phyloP scores from a whole-genome alignment of 1,140 invertebrate species.

The Leptopilina boulardi region DNA sequence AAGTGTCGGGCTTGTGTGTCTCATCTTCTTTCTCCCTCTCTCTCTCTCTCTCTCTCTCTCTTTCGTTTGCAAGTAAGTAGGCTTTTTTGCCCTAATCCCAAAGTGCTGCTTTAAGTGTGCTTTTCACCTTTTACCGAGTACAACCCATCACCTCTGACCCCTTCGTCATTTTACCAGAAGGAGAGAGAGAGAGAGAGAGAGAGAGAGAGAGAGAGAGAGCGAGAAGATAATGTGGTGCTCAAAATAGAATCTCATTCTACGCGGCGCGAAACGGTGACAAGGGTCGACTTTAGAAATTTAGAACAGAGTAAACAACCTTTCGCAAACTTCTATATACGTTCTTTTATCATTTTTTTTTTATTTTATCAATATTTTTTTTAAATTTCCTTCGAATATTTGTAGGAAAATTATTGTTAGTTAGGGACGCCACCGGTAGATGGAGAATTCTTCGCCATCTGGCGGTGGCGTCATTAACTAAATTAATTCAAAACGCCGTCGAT shows the following conservation, averaged over 20 bases:
- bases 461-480: background rate
- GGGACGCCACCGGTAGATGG: too few species aligned
- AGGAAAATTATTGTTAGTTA: background rate
- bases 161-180: conserved; percentile 8
- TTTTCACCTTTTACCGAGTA: conserved; percentile 3
- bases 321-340: background rate
- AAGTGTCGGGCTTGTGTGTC: conserved; percentile 51
- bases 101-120: background rate
- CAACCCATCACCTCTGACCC: background rate
- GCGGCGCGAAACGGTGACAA: background rate
- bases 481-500: too few species aligned
- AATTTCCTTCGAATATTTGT: too few species aligned
- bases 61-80: conserved; percentile 46
- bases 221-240: background rate
- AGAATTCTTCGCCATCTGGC: background rate
- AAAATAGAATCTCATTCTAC: conserved; percentile 21
- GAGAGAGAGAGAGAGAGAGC: too few species aligned
- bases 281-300: background rate
- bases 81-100: conserved; percentile 44
- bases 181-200: too few species aligned
- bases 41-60: too few species aligned
- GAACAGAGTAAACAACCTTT: background rate
- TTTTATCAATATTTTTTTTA: background rate
- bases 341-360: background rate
- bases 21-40: conserved; percentile 45